Evolutionary conservation across 2,797 vertebrate genomes (phyloP), one percentile per base, ranked within the genome.

Genomic region (Coilia nasus): DNA sequence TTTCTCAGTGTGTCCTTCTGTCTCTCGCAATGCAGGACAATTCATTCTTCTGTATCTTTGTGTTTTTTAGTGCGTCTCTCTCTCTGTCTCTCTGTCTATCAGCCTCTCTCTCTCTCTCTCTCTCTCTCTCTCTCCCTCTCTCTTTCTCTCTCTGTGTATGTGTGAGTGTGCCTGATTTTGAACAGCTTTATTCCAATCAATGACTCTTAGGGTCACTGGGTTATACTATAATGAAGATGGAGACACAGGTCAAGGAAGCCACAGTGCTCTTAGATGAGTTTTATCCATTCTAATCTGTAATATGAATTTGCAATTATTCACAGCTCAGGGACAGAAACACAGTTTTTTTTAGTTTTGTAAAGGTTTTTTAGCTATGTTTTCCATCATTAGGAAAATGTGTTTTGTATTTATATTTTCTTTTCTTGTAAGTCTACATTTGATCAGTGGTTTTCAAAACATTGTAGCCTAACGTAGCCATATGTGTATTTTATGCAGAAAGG

Each of bases 1-100:
- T 83, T 60, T 12, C 57, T 64, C 7, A 21, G 14, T 60, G 56
- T 83, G 25, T 62, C 57, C 31, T 21, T 64, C 82, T 46, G 19
- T 83, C 19, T 62, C 82, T 50, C 15, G 35, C 71, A 47, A 86
- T 85, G 62, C 85, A 81, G 59, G 78, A 82, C 86, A 67, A 85
- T 64, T 81, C 84, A 62, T 44, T 62, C 46, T 75, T 10, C 2
- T 50, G 47, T 19, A 12, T 50, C 54, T 71, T 4, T 75, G 56
- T 80, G 47, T 85, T 31, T 7, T 41, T 41, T 41, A 41, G 31
- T 64, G 54, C 47, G 71, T 47, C 57, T 83, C 47, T 83, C 67
- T 9, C 56, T 59, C 17, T 35, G 57, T 10, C 31, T 83, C 46
- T 83, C 12, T 60, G 47, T 41, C 31, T 67, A 46, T 46, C 46